These are phyloP conservation scores for Dromaius novaehollandiae DNA, from an alignment of 2,113 vertebrate species.

Conservation along the genomic window DNA sequence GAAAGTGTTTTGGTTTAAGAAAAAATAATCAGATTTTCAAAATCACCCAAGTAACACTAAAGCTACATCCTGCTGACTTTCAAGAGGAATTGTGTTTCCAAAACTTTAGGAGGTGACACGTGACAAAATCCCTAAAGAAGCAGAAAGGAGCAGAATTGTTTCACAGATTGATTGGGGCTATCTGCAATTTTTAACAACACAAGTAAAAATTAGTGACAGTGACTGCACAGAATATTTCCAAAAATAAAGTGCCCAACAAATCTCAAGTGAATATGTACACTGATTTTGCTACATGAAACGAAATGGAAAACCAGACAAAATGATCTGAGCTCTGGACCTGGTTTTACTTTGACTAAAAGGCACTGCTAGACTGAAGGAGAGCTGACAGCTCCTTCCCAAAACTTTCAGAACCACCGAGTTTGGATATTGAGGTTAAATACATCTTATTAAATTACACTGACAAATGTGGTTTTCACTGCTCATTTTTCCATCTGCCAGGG, in stretches of 20 bases:
- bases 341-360: not conserved
- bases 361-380: not conserved
- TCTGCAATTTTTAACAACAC: not conserved
- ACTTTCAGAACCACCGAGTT: not conserved
- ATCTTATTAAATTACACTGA: not conserved
- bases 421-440: not conserved
- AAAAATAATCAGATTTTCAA: not conserved
- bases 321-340: not conserved
- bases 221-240: not conserved
- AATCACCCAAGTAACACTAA: not conserved
- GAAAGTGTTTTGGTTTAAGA: not conserved
- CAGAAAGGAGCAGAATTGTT: not conserved
- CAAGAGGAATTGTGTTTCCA: not conserved
- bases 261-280: rapidly evolving
- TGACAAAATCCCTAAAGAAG: not conserved
- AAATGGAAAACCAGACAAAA: not conserved
- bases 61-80: not conserved
- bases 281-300: not conserved
- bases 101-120: not conserved
- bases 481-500: not conserved
- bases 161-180: not conserved
- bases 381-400: not conserved
- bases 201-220: not conserved
- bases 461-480: not conserved
- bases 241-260: not conserved